phyloP scores from a whole-genome alignment of 1,140 invertebrate genomes.

The Bemisia tabaci region DNA sequence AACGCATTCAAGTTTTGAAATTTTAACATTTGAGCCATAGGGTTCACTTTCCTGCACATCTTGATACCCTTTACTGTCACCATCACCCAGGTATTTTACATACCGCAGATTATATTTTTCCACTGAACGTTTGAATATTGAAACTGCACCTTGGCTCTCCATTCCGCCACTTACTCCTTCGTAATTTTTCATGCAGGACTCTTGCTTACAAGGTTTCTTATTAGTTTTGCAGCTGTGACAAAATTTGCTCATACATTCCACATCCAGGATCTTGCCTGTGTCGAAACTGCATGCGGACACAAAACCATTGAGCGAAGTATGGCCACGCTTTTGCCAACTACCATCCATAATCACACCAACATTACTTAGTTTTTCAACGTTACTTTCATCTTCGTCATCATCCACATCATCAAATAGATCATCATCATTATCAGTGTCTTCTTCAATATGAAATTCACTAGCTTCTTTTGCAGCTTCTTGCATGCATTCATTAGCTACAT shows the following conservation, averaged over 20 bases:
- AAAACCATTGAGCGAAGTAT: conserved; percentile 17
- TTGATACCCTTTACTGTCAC: not conserved
- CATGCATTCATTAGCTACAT: conserved; percentile 6
- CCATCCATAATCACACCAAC: conserved; percentile 16
- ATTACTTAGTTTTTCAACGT: too few species aligned
- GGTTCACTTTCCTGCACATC: conserved; percentile 8
- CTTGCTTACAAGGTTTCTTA: not conserved
- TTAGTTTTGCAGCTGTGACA: not conserved
- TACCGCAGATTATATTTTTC: not conserved
- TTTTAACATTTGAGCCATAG: conserved; percentile 8
- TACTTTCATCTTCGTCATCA: conserved; percentile 17
- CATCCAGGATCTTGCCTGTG: conserved; percentile 16
- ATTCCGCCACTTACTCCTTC: conserved; percentile 16
- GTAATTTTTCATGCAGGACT: conserved; percentile 8
- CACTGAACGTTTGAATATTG: conserved; percentile 8
- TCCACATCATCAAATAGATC: conserved; percentile 16
- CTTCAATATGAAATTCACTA: not conserved
- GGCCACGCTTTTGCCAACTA: conserved; percentile 19
- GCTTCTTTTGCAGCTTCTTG: conserved; percentile 1
- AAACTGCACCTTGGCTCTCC: conserved; percentile 8
- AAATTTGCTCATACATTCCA: not conserved
- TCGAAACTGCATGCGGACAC: conserved; percentile 11
- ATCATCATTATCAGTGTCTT: conserved; percentile 8
- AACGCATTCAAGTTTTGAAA: conserved; percentile 18
- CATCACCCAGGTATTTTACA: not conserved